These are phyloP conservation scores for Andrena praecox DNA, from an alignment of 2,888 invertebrate species.

Conservation along the genomic window DNA sequence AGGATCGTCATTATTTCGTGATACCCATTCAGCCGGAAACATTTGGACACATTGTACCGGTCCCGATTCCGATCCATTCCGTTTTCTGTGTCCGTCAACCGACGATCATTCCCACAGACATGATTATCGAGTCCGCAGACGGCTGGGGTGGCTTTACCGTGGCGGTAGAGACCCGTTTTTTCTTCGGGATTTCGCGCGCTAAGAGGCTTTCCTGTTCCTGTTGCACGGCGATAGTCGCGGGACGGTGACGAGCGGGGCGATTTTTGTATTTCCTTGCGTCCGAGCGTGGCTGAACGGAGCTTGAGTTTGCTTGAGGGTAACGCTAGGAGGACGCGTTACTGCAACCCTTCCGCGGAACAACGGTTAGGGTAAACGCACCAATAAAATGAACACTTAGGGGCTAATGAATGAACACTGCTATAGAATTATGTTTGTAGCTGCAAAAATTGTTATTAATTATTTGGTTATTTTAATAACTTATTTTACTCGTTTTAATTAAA, in stretches of 20 bases:
- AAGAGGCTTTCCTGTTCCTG: constrained; percentile 44
- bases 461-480: too few relatives aligned
- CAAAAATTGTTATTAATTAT: too few relatives aligned
- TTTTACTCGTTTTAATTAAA: too few relatives aligned
- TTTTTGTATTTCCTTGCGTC: background rate
- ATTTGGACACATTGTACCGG: constrained; percentile 80
- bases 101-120: constrained; percentile 67
- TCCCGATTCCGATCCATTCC: constrained; percentile 40
- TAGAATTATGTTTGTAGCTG: too few relatives aligned
- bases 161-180: constrained; percentile 10
- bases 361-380: background rate
- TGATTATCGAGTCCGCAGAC: constrained; percentile 40
- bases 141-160: background rate
- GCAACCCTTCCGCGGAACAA: background rate
- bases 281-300: background rate
- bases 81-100: constrained; percentile 28
- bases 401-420: too few relatives aligned
- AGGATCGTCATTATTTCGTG: constrained; percentile 83
- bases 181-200: constrained; percentile 7
- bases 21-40: constrained; percentile 82
- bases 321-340: background rate
- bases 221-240: background rate
- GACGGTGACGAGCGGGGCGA: constrained; percentile 7
- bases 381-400: too few relatives aligned
- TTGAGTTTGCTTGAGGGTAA: background rate